Percentiles rank a stretch among this genome's conserved stretches.
phyloP scores from a whole-genome alignment of 1,140 invertebrate genomes.

The Orchestia grillus region DNA sequence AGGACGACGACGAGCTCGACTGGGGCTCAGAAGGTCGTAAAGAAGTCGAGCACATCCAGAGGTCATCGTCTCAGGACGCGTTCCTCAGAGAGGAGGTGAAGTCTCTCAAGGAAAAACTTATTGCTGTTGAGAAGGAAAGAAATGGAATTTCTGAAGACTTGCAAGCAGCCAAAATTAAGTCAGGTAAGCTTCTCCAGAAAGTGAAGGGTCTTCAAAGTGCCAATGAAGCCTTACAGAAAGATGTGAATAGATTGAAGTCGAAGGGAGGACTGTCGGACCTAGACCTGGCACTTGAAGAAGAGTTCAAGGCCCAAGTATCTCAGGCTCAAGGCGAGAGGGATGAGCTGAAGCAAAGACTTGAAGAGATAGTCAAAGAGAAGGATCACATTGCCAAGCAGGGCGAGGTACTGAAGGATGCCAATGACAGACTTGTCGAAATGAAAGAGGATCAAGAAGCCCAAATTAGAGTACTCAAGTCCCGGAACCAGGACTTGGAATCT shows the following conservation, averaged over 20 bases:
- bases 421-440: constrained; percentile 82
- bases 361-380: constrained; percentile 68
- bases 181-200: constrained; percentile 67
- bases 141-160: constrained; percentile 64
- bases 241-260: constrained; percentile 65
- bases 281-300: constrained; percentile 73
- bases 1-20: constrained; percentile 62
- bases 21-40: constrained; percentile 65
- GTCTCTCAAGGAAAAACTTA: constrained; percentile 63
- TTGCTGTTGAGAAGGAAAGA: constrained; percentile 65
- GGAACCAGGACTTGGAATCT: constrained; percentile 80
- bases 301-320: constrained; percentile 63
- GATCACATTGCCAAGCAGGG: constrained; percentile 72
- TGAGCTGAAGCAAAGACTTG: constrained; percentile 63
- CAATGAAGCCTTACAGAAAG: constrained; percentile 64
- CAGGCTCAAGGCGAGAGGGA: constrained; percentile 64
- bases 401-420: constrained; percentile 82
- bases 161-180: constrained; percentile 66
- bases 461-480: constrained; percentile 78
- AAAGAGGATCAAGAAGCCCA: constrained; percentile 85
- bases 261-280: constrained; percentile 69
- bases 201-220: constrained; percentile 64
- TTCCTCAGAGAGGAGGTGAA: constrained; percentile 64
- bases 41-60: constrained; percentile 64
- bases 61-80: constrained; percentile 61